These are phyloP conservation scores for Amniataba percoides DNA, from an alignment of 2,797 vertebrate genomes.

Conservation along the genomic window DNA sequence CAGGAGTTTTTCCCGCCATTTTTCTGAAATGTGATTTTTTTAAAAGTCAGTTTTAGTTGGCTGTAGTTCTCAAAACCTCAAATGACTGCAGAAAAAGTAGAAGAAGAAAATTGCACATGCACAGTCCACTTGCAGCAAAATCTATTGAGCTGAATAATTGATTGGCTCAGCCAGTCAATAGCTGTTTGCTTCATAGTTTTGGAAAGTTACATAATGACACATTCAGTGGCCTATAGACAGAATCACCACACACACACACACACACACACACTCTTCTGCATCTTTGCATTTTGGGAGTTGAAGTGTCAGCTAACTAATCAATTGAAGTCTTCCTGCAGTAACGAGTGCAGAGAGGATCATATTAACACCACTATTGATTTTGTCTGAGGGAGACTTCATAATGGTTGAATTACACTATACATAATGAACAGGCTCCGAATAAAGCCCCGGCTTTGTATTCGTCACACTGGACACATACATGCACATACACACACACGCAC, in stretches of 20 bases:
- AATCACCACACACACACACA: slow-evolving; percentile 5
- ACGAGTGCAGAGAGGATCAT: slow-evolving; percentile 76
- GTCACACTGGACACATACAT: slow-evolving; percentile 25
- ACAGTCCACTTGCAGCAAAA: slow-evolving; percentile 28
- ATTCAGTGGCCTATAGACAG: neutral
- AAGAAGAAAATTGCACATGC: neutral
- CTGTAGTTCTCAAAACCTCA: neutral
- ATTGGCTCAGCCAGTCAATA: slow-evolving; percentile 8
- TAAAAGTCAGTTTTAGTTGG: neutral
- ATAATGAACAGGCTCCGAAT: slow-evolving; percentile 75
- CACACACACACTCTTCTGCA: slow-evolving; percentile 13
- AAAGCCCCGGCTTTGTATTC: slow-evolving; percentile 59
- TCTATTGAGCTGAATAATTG: slow-evolving; percentile 13
- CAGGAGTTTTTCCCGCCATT: too few relatives aligned
- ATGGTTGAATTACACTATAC: slow-evolving; percentile 70
- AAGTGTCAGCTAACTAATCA: slow-evolving; percentile 77
- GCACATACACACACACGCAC: slow-evolving; percentile 24
- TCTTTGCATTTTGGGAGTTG: slow-evolving; percentile 40
- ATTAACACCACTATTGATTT: slow-evolving; percentile 80
- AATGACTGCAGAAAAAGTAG: neutral
- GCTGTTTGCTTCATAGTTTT: slow-evolving; percentile 10
- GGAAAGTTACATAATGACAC: slow-evolving; percentile 41
- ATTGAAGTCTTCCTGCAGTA: slow-evolving; percentile 77
- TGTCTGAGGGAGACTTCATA: slow-evolving; percentile 71
- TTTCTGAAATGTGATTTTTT: too few relatives aligned